Evolutionary conservation across 2,888 invertebrate species (phyloP).

Genomic region (Dorcus hopei): DNA sequence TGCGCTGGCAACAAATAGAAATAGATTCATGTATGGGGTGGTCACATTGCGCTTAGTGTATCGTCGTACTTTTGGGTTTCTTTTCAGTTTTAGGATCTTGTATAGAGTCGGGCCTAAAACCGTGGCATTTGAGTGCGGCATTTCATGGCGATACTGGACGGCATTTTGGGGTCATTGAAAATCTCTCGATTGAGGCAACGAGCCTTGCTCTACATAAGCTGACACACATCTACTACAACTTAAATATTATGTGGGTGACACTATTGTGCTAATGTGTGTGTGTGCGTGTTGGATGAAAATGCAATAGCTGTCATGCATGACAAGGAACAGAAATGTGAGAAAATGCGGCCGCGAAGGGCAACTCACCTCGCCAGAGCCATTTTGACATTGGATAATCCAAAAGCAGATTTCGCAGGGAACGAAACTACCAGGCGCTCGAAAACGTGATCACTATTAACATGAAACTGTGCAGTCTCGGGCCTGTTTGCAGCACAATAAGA

Average conservation of each 20-base stretch:
- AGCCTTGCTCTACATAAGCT: conserved; percentile 39
- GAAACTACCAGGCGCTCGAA: conserved; percentile 3
- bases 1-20: too few relatives aligned
- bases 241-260: conserved; percentile 26
- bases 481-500: too few relatives aligned
- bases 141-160: conserved; percentile 35
- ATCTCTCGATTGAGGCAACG: conserved; percentile 39
- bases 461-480: neutral
- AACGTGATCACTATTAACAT: neutral
- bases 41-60: neutral
- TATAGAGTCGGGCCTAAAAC: conserved; percentile 22
- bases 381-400: conserved; percentile 63
- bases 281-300: neutral
- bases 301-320: neutral
- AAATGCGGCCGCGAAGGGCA: conserved; percentile 5
- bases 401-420: conserved; percentile 40
- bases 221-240: conserved; percentile 30
- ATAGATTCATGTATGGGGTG: too few relatives aligned
- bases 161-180: conserved; percentile 43
- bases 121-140: conserved; percentile 27
- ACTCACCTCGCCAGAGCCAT: conserved; percentile 67
- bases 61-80: conserved; percentile 1
- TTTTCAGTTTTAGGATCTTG: conserved; percentile 1
- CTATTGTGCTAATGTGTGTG: conserved; percentile 11
- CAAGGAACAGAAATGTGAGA: neutral